Evolutionary conservation across 2,888 invertebrate genomes (phyloP).

Genomic region (Oasisia sp.): DNA sequence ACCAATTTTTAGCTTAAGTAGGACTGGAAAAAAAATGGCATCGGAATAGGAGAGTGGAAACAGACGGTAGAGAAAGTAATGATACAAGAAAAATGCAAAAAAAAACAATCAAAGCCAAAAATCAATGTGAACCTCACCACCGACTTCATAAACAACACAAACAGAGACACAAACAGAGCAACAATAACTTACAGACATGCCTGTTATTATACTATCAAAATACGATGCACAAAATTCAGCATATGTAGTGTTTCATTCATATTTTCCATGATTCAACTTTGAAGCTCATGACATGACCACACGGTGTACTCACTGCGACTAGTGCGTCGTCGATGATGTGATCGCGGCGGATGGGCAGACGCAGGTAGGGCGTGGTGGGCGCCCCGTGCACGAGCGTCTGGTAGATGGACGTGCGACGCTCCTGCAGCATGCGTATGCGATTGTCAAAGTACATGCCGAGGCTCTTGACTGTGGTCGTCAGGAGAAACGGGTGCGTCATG

Average conservation of each 20-base stretch:
- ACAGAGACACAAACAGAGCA: not conserved
- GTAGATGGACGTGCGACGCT: slow-evolving; percentile 85
- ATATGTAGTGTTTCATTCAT: not conserved
- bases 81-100: not conserved
- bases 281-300: not conserved
- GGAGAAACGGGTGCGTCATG: slow-evolving; percentile 88
- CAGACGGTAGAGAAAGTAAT: not conserved
- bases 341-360: slow-evolving; percentile 78
- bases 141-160: too few relatives aligned
- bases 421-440: slow-evolving; percentile 92
- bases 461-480: slow-evolving; percentile 91
- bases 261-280: not conserved
- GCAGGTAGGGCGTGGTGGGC: slow-evolving; percentile 74
- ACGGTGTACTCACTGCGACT: slow-evolving; percentile 76
- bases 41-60: not conserved
- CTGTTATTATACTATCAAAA: not conserved
- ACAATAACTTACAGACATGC: not conserved
- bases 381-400: slow-evolving; percentile 84
- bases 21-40: not conserved
- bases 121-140: not conserved
- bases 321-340: slow-evolving; percentile 93
- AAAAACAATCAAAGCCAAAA: not conserved
- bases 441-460: slow-evolving; percentile 93
- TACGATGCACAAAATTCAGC: not conserved
- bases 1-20: not conserved